Percentiles rank a stretch among this genome's conserved stretches.
These are phyloP conservation scores for Cabera pusaria DNA, from an alignment of 2,888 invertebrate species.

Conservation along the genomic window DNA sequence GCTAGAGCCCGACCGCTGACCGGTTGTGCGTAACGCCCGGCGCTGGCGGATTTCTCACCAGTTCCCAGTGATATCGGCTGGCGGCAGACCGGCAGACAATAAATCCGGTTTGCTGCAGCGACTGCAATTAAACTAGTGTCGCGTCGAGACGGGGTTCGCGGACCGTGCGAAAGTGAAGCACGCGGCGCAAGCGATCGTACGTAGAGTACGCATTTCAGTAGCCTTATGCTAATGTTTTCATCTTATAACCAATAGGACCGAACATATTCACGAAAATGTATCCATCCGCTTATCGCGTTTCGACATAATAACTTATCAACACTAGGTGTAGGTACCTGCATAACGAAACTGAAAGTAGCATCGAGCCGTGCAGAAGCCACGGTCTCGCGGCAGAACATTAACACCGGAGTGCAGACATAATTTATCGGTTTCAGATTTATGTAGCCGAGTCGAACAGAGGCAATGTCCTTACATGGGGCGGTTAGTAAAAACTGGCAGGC, in stretches of 20 bases:
- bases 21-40: constrained; percentile 30
- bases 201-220: constrained; percentile 11
- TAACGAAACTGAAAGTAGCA: constrained; percentile 1
- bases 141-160: constrained; percentile 66
- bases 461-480: constrained; percentile 40
- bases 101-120: constrained; percentile 77
- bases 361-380: neutral
- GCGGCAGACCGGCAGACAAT: constrained; percentile 61
- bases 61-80: constrained; percentile 64
- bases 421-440: constrained; percentile 36
- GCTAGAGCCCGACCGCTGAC: constrained; percentile 15
- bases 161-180: constrained; percentile 79
- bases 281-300: too few relatives aligned
- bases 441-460: constrained; percentile 31
- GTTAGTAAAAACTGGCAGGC: constrained; percentile 37
- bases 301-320: too few relatives aligned
- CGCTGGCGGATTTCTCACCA: constrained; percentile 52
- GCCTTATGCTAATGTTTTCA: constrained; percentile 1
- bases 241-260: too few relatives aligned
- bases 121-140: constrained; percentile 81
- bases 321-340: too few relatives aligned
- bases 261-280: too few relatives aligned
- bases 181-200: constrained; percentile 41
- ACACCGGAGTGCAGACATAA: constrained; percentile 16
- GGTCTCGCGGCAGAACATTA: constrained; percentile 2